Evolutionary conservation across 1,140 invertebrate genomes (phyloP), one percentile per base, ranked within the genome.

Genomic region (Lepidurus apus): DNA sequence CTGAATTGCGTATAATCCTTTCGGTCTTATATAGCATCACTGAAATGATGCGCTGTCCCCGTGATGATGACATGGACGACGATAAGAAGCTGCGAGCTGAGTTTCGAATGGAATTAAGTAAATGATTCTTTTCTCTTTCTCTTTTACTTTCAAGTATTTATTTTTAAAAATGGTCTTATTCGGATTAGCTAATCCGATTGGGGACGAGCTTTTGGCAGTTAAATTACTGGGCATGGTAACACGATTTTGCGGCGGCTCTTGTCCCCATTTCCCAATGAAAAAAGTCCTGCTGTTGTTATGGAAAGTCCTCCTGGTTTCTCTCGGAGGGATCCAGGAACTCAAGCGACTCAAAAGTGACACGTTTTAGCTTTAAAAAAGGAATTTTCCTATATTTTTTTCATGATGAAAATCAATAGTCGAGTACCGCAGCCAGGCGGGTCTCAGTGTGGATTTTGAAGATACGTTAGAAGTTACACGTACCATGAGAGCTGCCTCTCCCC

Each of bases 211-310:
- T 75, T 85, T 98, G 13, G 91, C 93, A 13, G 91, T 98, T 4
- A 95, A 96, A 83, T 87, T 99, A 78, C 89, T 98, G 74, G 91
- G 92, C 80, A 96, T 98, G 96, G 93, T 98, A 8, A 97, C 95
- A 24, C 90, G 91, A 81, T 96, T 98, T 84, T 98, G 96, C 86
- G 95, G 94, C 83, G 96, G 96, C 0, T 91, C 92, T 65, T 93
- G 95, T 11, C 94, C 96, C 74, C 95, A 98, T 87, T 98, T 97
- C 87, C 97, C 97, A 17, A 98, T 98, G 90, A 98, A 97, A 85
- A 99, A 99, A 88, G 93, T 98, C 77, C 86, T 99, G 42, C 86
- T 99, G n/a, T 85, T 99, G 2, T 84, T 99, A 13, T 99, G 97
- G 97, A 99, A 99, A 88, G 89, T 96, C 4, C 90, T 98, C 74